Base-by-base conservation (phyloP, 2,888 invertebrate species). In the Sphaerophoria rueppellii region DNA sequence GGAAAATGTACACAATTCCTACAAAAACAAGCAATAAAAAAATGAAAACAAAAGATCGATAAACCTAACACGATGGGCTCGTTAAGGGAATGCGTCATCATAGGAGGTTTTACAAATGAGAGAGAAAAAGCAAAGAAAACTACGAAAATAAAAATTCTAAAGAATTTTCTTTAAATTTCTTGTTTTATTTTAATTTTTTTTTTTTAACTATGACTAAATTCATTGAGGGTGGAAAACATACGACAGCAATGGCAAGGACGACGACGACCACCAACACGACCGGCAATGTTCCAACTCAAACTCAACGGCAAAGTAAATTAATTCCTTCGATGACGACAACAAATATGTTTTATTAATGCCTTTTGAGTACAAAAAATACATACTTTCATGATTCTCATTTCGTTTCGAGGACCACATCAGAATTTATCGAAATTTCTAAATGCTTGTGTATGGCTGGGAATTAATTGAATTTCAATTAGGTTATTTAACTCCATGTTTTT, bases 81-180 rank as follows among this genome's bases (percentile, higher is more conserved):
- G 71, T 83, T 80, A 72, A 76, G 72, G 55, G 32, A 61, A 72
- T 83, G 83, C 83, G 83, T 83, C 83, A 83, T 75, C 75, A 43
- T 16, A 57, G 14, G 58, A 35, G 57, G 65, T 50, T 60, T 61
- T 16, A 16, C 14, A 16, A 57, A 57, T 14, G 55, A 55, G 24
- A n/a, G 11, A 61, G 73, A 61, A 40, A 58, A 11, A 54, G 73
- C 55, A 52, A 43, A 43, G 43, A 16, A 6, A 60, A 60, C 40
- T 40, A 43, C 60, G 40, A 60, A 24, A 40, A 24, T 2, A 24
- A 24, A 40, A 60, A 60, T 60, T 60, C 60, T 43, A 40, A 24
- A 60, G 60, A 60, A 60, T 60, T 40, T 60, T 24, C 43, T 60
- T 43, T 60, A 24, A 60, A 60, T 43, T 60, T 24, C 24, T 24